Evolutionary conservation across 1,140 invertebrate genomes (phyloP).

Genomic region (Paraescarpia echinospica): DNA sequence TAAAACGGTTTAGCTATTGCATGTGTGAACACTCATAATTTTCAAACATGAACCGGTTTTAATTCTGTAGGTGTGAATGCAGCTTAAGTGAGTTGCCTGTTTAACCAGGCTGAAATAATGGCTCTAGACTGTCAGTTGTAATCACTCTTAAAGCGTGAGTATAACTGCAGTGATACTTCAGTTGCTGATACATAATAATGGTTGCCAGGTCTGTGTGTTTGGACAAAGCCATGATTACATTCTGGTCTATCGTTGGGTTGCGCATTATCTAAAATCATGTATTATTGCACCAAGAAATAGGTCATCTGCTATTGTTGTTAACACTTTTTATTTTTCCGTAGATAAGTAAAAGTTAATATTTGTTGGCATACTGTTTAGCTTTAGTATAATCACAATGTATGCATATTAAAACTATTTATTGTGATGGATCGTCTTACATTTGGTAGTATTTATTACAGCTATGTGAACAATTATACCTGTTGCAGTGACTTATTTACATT

Average conservation of each 20-base stretch:
- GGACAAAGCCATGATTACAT: not conserved
- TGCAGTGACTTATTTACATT: not conserved
- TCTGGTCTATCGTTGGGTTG: too few relatives aligned
- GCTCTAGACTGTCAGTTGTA: not conserved
- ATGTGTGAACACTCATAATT: too few relatives aligned
- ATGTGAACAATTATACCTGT: not conserved
- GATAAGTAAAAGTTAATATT: not conserved
- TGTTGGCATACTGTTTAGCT: not conserved
- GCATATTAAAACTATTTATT: not conserved
- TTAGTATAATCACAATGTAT: not conserved
- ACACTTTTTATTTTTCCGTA: not conserved
- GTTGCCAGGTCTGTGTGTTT: not conserved
- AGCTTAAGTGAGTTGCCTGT: not conserved
- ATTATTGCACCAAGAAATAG: too few relatives aligned
- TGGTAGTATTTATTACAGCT: not conserved
- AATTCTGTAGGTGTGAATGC: too few relatives aligned
- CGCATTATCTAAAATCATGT: too few relatives aligned
- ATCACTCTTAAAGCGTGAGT: not conserved
- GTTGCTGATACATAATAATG: not conserved
- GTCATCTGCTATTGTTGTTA: not conserved
- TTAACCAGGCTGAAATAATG: not conserved
- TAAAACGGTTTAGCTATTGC: too few relatives aligned
- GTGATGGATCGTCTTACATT: not conserved
- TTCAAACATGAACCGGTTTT: too few relatives aligned
- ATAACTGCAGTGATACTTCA: not conserved